Evolutionary conservation across 2,113 vertebrate species (phyloP).

Genomic region (Agelaius phoeniceus): DNA sequence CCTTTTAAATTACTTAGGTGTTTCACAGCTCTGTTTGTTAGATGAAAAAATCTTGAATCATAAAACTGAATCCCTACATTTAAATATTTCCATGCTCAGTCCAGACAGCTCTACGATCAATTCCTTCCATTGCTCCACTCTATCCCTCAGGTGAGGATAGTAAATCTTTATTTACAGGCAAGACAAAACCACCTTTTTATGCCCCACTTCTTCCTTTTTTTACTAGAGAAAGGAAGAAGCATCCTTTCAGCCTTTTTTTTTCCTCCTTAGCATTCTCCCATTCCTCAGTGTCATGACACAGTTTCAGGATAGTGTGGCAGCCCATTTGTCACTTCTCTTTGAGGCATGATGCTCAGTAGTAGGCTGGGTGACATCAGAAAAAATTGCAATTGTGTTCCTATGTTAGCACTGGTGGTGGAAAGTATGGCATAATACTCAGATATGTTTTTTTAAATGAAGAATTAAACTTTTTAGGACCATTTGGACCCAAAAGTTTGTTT

Average conservation of each 20-base stretch:
- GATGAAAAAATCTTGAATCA: background rate
- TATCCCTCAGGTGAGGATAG: background rate
- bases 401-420: background rate
- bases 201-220: background rate
- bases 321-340: background rate
- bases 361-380: background rate
- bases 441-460: background rate
- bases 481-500: background rate
- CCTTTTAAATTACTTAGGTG: background rate
- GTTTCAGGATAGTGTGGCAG: background rate
- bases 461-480: background rate
- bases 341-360: background rate
- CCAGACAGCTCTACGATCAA: background rate
- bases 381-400: background rate
- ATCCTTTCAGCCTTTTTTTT: background rate
- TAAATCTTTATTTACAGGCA: background rate
- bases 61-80: background rate
- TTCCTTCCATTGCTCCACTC: background rate
- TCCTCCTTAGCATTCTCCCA: background rate
- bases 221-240: background rate
- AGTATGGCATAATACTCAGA: background rate
- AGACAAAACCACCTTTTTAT: background rate
- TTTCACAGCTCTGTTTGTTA: background rate
- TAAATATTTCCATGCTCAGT: background rate
- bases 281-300: background rate